Conservation (phyloP, 2,797 vertebrate genomes). For the Luscinia megarhynchos region DNA sequence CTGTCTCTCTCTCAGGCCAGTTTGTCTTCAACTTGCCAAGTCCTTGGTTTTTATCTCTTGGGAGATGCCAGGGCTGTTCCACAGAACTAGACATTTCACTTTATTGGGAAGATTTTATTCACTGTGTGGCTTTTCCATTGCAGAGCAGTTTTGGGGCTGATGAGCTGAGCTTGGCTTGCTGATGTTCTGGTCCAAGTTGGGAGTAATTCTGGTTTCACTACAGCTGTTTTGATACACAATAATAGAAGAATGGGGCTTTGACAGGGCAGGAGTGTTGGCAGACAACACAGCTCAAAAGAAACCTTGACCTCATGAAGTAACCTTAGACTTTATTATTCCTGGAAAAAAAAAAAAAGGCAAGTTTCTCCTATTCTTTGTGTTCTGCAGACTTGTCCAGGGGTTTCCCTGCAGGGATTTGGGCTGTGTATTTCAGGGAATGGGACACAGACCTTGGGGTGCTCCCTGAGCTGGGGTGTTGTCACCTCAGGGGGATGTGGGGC, state of each 20-base stretch:
- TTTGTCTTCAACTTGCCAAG: neutral
- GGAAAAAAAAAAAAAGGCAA: accelerated
- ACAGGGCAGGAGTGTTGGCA: neutral
- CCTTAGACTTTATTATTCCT: neutral
- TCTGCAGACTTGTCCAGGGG: neutral
- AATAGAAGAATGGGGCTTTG: neutral
- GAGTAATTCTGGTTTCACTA: neutral
- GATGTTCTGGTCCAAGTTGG: neutral
- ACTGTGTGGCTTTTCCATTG: neutral
- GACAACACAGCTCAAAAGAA: neutral
- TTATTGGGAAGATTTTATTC: neutral
- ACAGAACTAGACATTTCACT: neutral
- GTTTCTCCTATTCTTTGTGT: neutral
- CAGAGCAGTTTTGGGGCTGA: neutral
- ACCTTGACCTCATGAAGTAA: neutral
- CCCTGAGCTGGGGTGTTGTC: neutral
- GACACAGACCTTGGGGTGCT: neutral
- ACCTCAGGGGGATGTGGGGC: neutral
- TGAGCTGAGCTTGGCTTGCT: neutral
- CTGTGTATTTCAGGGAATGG: accelerated
- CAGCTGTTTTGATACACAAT: neutral
- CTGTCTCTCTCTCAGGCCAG: neutral
- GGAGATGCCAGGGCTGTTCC: neutral
- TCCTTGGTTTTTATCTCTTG: neutral
- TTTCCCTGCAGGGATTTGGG: neutral